Conservation (phyloP, 2,888 invertebrate species). For the Epirrita christyi region DNA sequence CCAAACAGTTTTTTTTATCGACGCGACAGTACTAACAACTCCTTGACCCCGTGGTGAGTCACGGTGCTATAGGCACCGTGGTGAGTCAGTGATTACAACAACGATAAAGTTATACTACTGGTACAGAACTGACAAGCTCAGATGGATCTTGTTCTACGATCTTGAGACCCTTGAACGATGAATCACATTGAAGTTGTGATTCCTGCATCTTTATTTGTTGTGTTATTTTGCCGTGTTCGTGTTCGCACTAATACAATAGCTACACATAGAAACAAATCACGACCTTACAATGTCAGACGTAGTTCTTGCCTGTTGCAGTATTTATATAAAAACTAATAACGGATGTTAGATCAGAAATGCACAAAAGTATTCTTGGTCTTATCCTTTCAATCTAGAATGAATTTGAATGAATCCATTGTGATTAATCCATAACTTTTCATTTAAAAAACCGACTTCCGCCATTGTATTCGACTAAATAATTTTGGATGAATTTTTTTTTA, state of each 20-base stretch:
- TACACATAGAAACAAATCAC: neutral
- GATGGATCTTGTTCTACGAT: slow-evolving; percentile 10
- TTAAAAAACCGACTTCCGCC: too few relatives aligned
- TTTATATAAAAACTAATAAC: slow-evolving; percentile 11
- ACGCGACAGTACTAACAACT: slow-evolving; percentile 46
- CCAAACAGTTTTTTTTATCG: slow-evolving; percentile 44
- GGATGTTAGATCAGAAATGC: slow-evolving; percentile 9
- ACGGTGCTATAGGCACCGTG: slow-evolving; percentile 41
- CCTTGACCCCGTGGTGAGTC: slow-evolving; percentile 54
- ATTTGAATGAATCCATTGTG: slow-evolving; percentile 7
- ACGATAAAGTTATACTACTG: slow-evolving; percentile 20
- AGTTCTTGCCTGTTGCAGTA: neutral
- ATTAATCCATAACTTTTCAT: too few relatives aligned
- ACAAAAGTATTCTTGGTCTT: too few relatives aligned
- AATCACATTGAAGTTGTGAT: too few relatives aligned
- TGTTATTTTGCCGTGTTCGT: neutral
- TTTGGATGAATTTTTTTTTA: too few relatives aligned
- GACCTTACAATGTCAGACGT: slow-evolving; percentile 1
- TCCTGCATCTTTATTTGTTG: neutral
- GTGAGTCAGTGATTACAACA: slow-evolving; percentile 43
- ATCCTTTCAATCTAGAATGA: too few relatives aligned
- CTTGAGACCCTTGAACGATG: neutral
- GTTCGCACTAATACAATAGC: neutral
- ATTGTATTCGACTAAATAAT: too few relatives aligned
- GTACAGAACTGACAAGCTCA: slow-evolving; percentile 1